Percentiles rank a stretch among this genome's conserved stretches.
Evolutionary conservation across 2,797 vertebrate genomes (phyloP).

Genomic region (Naso thynnoides): DNA sequence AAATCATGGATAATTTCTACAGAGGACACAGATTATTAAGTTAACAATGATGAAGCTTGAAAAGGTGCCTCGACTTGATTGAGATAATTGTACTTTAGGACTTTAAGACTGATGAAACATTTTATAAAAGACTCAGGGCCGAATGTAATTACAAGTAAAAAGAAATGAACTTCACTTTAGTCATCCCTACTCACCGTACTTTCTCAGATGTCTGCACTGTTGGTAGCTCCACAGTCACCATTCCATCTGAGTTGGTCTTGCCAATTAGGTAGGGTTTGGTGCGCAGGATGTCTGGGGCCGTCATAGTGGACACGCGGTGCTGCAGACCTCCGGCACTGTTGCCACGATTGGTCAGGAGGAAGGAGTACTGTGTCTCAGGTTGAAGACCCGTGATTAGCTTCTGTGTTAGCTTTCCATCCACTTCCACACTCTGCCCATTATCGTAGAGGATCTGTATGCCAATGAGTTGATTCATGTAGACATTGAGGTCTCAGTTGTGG

Average conservation of each 20-base stretch:
- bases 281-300: conserved; percentile 94
- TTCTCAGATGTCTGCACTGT: conserved; percentile 92
- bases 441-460: conserved; percentile 94
- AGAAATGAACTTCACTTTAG: not conserved
- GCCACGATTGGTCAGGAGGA: conserved; percentile 96
- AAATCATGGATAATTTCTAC: not conserved
- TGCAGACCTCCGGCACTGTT: conserved; percentile 98
- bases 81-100: not conserved
- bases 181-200: conserved; percentile 86
- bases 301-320: conserved; percentile 96
- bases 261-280: conserved; percentile 94
- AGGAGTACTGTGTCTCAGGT: conserved; percentile 97
- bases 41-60: not conserved
- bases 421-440: conserved; percentile 97
- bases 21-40: not conserved
- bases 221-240: conserved; percentile 95
- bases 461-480: conserved; percentile 20
- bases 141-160: not conserved
- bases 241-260: conserved; percentile 95
- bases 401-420: conserved; percentile 95
- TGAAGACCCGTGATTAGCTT: conserved; percentile 97
- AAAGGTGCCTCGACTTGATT: not conserved
- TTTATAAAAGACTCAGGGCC: not conserved
- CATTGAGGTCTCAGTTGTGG: not conserved
- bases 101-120: too few species aligned